Base-by-base conservation (phyloP, 2,113 vertebrate genomes). In the Campylomormyrus tamandua region DNA sequence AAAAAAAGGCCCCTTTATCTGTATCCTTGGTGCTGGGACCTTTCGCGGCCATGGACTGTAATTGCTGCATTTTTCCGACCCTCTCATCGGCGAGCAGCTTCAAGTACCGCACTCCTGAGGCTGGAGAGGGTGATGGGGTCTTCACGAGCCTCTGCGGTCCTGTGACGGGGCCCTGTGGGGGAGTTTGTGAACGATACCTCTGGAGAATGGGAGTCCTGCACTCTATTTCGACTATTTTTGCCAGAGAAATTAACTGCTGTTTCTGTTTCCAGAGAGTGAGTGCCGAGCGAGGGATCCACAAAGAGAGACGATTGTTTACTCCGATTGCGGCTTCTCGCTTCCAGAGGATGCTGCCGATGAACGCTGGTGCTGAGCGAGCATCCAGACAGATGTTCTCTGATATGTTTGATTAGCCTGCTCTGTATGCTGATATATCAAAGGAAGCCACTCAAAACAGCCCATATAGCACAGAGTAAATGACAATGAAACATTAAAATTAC, bases 381-480 rank as follows among this genome's bases (percentile, higher is more conserved):
- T 88, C 35, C 39, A 46, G 87, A 66, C 92, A 94, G 92, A 93
- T 94, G 93, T 91, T 86, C 83, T 74, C 83, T 90, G 85, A 90
- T 83, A 31, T 89, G 86, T 93, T 90, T 92, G 90, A 94, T 92
- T 94, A 90, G 90, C 90, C 89, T 91, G 91, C 92, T 91, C 90
- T 91, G 92, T 90, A 90, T 7, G 42, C 91, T 90, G 89, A 92
- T 93, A 92, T 92, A 80, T 86, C 39, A 91, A 91, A 92, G 90
- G 91, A 91, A 89, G 91, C 90, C 92, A 91, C 52, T 89, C 49
- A 88, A 90, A 90, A 90, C 35, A 52, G 39, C 62, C n/a, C 88
- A 53, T 83, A 24, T 31, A 39, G 10, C 24, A 49, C 42, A 50
- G 52, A 42, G 35, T 24, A 89, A 89, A 80, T 89, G 62, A 89